A percentile compares a stretch with the other conserved stretches of the same genome.
phyloP scores from a whole-genome alignment of 1,140 invertebrate species.

The Danaus melanippus region DNA sequence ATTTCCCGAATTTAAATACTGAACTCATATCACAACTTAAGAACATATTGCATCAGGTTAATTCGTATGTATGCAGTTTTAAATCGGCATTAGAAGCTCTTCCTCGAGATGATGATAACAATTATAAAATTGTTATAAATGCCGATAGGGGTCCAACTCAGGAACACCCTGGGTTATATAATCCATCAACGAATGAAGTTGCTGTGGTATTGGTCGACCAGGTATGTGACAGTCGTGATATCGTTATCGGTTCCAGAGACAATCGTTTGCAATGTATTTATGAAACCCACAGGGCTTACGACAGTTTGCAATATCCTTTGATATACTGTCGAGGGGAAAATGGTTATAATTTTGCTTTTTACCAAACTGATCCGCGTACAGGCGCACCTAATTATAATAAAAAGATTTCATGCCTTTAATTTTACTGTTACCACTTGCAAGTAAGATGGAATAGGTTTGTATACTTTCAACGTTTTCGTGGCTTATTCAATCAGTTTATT shows the following conservation, averaged over 20 bases:
- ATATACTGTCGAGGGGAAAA: no score
- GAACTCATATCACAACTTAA: constrained; percentile 14
- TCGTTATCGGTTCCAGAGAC: constrained; percentile 6
- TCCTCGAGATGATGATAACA: no score
- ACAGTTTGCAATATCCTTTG: neutral
- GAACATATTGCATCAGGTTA: constrained; percentile 22
- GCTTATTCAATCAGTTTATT: constrained; percentile 11
- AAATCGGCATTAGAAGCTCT: constrained; percentile 4
- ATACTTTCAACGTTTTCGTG: constrained; percentile 16
- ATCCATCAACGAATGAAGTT: constrained; percentile 9
- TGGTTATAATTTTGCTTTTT: constrained; percentile 1
- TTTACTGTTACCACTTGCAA: constrained; percentile 18
- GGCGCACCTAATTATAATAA: constrained; percentile 16
- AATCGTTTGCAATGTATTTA: constrained; percentile 11
- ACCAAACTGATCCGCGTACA: constrained; percentile 10
- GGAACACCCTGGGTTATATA: no score
- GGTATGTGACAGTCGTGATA: constrained; percentile 16
- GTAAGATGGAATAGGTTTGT: constrained; percentile 17
- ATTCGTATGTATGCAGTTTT: constrained; percentile 11
- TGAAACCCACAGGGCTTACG: constrained; percentile 11
- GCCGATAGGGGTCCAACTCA: no score
- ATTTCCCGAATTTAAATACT: constrained; percentile 16
- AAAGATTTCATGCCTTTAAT: constrained; percentile 19
- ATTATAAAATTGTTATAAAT: no score
- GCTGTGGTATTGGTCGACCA: constrained; percentile 18